Conservation (phyloP, 2,888 invertebrate genomes). For the Smittia sp. region DNA sequence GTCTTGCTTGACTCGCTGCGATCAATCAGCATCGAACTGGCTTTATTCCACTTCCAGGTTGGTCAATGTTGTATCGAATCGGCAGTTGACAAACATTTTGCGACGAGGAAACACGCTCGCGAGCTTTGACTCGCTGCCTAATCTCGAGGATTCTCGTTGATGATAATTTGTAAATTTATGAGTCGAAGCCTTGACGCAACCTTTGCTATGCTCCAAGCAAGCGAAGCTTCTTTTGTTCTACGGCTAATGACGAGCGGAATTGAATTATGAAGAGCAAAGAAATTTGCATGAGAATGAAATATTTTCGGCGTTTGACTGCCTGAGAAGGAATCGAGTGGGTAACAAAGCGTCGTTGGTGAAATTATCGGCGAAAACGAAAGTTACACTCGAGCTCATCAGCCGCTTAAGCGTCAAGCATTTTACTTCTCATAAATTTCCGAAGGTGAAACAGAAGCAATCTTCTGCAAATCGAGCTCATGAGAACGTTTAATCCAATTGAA, state of each 20-base stretch:
- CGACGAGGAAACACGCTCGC: too few species aligned
- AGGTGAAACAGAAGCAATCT: neutral
- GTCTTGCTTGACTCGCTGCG: neutral
- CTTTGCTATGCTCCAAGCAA: neutral
- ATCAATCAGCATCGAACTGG: neutral
- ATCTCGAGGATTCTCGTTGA: too few species aligned
- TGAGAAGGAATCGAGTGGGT: too few species aligned
- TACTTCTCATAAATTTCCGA: neutral
- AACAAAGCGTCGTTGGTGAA: too few species aligned
- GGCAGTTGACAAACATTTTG: too few species aligned
- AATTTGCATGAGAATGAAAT: too few species aligned
- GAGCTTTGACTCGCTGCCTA: too few species aligned
- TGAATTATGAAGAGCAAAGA: too few species aligned
- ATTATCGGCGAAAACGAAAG: too few species aligned
- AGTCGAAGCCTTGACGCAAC: neutral
- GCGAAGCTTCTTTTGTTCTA: neutral
- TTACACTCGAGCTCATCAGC: neutral
- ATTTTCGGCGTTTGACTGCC: too few species aligned
- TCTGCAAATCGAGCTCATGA: neutral
- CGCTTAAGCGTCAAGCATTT: neutral
- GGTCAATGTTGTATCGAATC: neutral
- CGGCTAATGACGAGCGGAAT: too few species aligned
- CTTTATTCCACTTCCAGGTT: constrained; percentile 2
- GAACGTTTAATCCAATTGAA: neutral
- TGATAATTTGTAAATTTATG: neutral